These are phyloP conservation scores for Phodopus roborovskii DNA, from an alignment of 2,113 vertebrate genomes.

Conservation along the genomic window DNA sequence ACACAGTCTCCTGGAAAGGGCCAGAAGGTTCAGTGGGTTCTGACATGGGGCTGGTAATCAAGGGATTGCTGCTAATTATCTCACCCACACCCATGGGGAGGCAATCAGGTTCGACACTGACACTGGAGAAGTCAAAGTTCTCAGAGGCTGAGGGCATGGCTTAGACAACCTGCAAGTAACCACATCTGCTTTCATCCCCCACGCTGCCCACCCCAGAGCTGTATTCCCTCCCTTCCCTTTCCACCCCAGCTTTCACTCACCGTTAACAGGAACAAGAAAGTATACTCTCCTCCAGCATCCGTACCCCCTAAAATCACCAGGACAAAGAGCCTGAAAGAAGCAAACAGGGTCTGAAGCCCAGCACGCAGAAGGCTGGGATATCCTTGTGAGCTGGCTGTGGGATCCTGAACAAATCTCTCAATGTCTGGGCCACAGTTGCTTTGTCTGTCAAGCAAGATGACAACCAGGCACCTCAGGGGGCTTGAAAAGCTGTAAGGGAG, in stretches of 20 bases:
- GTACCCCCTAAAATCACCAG: background rate
- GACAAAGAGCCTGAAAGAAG: background rate
- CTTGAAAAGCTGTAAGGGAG: background rate
- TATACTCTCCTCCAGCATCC: background rate
- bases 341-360: too few species aligned
- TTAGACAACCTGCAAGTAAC: background rate
- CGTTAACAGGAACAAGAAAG: background rate
- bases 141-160: background rate
- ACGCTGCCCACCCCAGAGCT: background rate
- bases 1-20: too few species aligned
- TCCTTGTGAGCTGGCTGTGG: background rate
- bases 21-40: background rate
- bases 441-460: background rate
- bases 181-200: background rate
- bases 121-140: too few species aligned
- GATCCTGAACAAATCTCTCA: background rate
- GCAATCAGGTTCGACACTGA: accelerated
- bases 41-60: background rate
- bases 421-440: background rate
- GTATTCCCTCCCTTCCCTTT: background rate
- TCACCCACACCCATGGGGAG: background rate
- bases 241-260: background rate
- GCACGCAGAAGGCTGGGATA: background rate
- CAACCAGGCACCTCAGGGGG: background rate
- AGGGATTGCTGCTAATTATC: background rate